phyloP scores from a whole-genome alignment of 2,113 vertebrate genomes.

The Eurystomus gularis region DNA sequence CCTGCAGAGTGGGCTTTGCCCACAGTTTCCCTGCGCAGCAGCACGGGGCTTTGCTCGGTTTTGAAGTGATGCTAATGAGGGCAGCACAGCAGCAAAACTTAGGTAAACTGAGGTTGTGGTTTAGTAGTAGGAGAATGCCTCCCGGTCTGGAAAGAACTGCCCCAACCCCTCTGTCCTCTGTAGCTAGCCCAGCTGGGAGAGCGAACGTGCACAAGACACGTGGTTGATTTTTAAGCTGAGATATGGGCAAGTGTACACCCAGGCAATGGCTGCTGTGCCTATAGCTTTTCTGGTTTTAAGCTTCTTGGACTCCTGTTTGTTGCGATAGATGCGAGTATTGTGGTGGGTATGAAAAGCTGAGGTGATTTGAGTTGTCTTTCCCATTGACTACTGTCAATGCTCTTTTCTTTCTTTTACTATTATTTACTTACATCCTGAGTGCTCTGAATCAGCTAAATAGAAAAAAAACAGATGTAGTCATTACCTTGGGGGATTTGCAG shows the following conservation, averaged over 20 bases:
- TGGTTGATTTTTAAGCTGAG: neutral
- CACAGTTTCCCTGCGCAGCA: neutral
- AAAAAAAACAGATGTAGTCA: neutral
- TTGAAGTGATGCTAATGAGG: neutral
- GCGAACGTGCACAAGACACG: fast-evolving
- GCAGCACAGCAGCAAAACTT: neutral
- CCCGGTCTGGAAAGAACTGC: neutral
- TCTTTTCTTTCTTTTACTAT: neutral
- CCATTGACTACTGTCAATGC: neutral
- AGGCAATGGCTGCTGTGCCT: neutral
- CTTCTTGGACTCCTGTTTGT: neutral
- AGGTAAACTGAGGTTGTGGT: neutral
- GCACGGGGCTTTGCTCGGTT: neutral
- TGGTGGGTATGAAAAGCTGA: neutral
- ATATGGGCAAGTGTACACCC: neutral
- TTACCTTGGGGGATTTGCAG: neutral
- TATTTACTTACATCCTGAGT: neutral
- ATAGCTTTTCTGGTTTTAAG: neutral
- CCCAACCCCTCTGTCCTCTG: neutral
- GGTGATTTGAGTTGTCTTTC: neutral
- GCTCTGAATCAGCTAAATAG: neutral
- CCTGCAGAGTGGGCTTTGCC: neutral
- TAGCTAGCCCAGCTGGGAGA: neutral
- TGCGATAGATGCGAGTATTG: neutral
- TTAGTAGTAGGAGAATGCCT: neutral